Evolutionary conservation across 1,140 invertebrate genomes (phyloP).

Genomic region (Drosophila tropicalis): DNA sequence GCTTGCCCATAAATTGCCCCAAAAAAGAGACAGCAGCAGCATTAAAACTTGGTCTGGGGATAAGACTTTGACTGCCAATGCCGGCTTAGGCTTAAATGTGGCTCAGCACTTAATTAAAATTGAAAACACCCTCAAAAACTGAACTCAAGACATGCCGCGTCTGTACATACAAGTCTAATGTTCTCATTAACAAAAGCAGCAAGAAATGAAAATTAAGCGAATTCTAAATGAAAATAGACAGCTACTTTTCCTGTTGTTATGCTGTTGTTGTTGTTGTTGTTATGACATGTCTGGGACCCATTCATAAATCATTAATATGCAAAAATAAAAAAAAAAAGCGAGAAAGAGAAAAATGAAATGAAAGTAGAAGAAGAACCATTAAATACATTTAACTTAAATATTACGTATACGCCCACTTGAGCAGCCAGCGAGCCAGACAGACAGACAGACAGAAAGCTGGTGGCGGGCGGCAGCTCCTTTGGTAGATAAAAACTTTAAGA

Average conservation of each 20-base stretch:
- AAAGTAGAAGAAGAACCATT: conserved; percentile 22
- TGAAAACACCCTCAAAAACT: conserved; percentile 57
- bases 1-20: conserved; percentile 62
- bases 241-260: conserved; percentile 32
- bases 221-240: conserved; percentile 73
- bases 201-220: conserved; percentile 72
- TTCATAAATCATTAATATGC: conserved; percentile 79
- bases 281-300: conserved; percentile 39
- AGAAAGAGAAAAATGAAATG: conserved; percentile 5
- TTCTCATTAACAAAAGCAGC: conserved; percentile 61
- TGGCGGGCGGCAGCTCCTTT: neutral
- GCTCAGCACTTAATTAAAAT: conserved; percentile 69
- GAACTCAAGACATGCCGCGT: conserved; percentile 11
- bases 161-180: conserved; percentile 30
- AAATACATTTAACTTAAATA: conserved; percentile 49
- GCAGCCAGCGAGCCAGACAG: conserved; percentile 50
- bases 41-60: neutral
- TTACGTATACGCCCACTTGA: conserved; percentile 72
- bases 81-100: conserved; percentile 12
- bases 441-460: conserved; percentile 1
- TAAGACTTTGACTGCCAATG: neutral
- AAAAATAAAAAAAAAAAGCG: conserved; percentile 25
- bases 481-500: conserved; percentile 78
- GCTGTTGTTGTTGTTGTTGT: conserved; percentile 35
- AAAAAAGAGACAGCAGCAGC: conserved; percentile 31